Evolutionary conservation across 2,888 invertebrate genomes (phyloP), one percentile per base, ranked within the genome.

Genomic region (Sarcophaga carnaria): DNA sequence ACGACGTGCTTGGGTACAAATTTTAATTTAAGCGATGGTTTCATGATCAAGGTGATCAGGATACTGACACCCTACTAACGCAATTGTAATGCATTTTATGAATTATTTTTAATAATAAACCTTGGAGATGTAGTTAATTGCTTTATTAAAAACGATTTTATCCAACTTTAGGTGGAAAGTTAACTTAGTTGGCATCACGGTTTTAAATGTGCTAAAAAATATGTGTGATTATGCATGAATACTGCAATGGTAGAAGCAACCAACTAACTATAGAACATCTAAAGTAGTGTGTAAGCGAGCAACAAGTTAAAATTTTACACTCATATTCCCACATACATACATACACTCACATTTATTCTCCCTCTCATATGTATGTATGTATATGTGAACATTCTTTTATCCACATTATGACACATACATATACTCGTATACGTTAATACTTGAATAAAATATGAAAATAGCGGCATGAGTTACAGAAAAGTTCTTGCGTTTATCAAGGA

Each of bases 241-340:
- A 49, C 25, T n/a, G 67, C 47, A 54, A 78, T 83, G 75, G 78
- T 37, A 66, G 83, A 67, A 59, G n/a, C 47, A 75, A 66, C 62
- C 54, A 69, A n/a, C 27, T 54, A 81, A 69, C 70, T 22, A 25
- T 47, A 63, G 10, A 63, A 64, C 49, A 45, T 47, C 25, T 45
- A 75, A 59, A n/a, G 54, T 54, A 54, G 14, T 54, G 17, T 54
- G 5, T 54, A 5, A 54, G 10, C 6, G 2, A 81, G 77, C 86
- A 87, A 87, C 86, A 87, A 87, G 86, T 87, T 37, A 49, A 78
- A 62, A 80, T 80, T 64, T 72, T 69, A 5, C 4, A 64, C 83
- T 63, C 64, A 64, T 71, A 70, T 37, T 71, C 74, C 71, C 54
- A 76, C n/a, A 77, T 45, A 77, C 64, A 66, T 22, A 83, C 20